Conservation (phyloP, 2,888 invertebrate species). For the Macrosoma leucophasiata region DNA sequence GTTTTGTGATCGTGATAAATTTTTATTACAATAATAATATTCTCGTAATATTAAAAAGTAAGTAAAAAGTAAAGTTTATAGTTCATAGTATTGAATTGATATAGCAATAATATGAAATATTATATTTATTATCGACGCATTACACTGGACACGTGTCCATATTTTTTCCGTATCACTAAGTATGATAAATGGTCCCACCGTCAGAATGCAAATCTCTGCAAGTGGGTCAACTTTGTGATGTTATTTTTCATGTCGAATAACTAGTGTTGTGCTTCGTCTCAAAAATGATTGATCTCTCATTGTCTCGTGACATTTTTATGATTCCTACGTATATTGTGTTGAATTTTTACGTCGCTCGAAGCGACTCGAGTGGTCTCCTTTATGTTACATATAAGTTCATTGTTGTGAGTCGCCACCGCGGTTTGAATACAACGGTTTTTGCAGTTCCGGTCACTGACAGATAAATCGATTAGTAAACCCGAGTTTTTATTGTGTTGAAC, state of each 20-base stretch:
- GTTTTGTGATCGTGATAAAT: too few relatives aligned
- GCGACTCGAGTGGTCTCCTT: slow-evolving; percentile 39
- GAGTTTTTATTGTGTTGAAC: slow-evolving; percentile 10
- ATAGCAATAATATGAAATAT: too few relatives aligned
- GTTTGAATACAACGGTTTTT: slow-evolving; percentile 43
- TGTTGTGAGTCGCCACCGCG: slow-evolving; percentile 34
- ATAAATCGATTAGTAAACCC: slow-evolving; percentile 51
- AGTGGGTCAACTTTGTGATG: slow-evolving; percentile 62
- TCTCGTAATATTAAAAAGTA: too few relatives aligned
- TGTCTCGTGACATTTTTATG: slow-evolving; percentile 35
- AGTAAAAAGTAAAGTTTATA: too few relatives aligned
- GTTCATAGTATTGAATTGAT: too few relatives aligned
- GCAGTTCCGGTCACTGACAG: slow-evolving; percentile 62
- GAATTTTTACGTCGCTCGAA: slow-evolving; percentile 45
- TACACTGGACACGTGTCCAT: too few relatives aligned
- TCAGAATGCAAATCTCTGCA: slow-evolving; percentile 69
- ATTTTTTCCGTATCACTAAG: slow-evolving; percentile 57
- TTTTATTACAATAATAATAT: too few relatives aligned
- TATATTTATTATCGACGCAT: too few relatives aligned
- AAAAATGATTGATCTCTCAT: slow-evolving; percentile 62
- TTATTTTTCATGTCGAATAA: slow-evolving; percentile 61
- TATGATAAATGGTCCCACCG: slow-evolving; percentile 62
- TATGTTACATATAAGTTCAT: slow-evolving; percentile 37
- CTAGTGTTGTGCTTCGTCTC: slow-evolving; percentile 50
- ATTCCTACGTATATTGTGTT: slow-evolving; percentile 27